A percentile compares a stretch with the other conserved stretches of the same genome.
Conservation (phyloP, 2,113 vertebrate genomes). For the Lonchura striata region DNA sequence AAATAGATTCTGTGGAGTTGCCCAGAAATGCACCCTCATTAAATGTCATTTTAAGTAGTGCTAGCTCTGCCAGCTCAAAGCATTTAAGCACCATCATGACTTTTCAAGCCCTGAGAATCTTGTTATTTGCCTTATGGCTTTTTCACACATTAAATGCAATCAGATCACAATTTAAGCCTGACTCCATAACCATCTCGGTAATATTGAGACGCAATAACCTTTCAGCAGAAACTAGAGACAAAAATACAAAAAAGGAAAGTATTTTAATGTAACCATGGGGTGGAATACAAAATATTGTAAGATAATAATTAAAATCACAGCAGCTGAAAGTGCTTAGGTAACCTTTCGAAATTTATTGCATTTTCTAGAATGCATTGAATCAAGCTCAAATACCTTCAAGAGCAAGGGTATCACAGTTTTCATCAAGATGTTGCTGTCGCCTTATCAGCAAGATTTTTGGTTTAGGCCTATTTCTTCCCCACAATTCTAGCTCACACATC, state of each 20-base stretch:
- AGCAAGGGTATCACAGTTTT: background rate
- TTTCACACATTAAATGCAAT: conserved; percentile 47
- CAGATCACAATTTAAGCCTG: conserved; percentile 41
- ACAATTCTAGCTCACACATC: background rate
- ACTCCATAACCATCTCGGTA: background rate
- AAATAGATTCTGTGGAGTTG: conserved; percentile 28
- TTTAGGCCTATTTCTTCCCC: conserved; percentile 5
- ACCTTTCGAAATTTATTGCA: background rate
- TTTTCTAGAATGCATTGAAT: background rate
- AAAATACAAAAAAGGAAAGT: background rate
- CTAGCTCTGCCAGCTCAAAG: conserved; percentile 23
- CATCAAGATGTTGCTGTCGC: background rate
- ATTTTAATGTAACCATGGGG: background rate
- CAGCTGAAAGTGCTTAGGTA: background rate
- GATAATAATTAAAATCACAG: conserved; percentile 31
- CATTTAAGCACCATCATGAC: conserved; percentile 38
- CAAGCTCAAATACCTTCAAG: background rate
- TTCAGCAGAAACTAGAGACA: conserved; percentile 5
- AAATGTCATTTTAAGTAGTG: conserved; percentile 39
- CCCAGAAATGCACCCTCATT: conserved; percentile 53
- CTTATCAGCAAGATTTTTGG: background rate
- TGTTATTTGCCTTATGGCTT: conserved; percentile 58
- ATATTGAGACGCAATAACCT: background rate
- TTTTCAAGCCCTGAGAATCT: conserved; percentile 45
- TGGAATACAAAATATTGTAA: background rate